Conservation (phyloP, 2,888 invertebrate species). For the Nycteola revayana region DNA sequence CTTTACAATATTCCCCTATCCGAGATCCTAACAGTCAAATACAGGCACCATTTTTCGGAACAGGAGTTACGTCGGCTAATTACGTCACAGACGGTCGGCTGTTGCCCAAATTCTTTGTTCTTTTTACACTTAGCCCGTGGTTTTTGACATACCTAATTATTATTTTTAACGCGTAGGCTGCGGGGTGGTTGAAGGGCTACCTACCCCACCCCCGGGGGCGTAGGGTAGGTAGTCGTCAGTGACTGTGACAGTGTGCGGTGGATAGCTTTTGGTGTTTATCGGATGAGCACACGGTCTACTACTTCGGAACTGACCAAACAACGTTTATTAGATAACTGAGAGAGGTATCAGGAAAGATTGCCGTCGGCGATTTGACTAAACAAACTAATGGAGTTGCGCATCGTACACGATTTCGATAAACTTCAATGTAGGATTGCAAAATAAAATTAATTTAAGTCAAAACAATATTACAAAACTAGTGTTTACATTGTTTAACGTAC, state of each 20-base stretch:
- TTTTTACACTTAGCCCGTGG: slow-evolving; percentile 22
- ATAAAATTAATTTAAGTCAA: too few relatives aligned
- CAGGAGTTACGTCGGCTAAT: slow-evolving; percentile 13
- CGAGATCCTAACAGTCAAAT: slow-evolving; percentile 10
- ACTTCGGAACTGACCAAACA: slow-evolving; percentile 37
- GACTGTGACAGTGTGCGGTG: slow-evolving; percentile 31
- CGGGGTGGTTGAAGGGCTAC: slow-evolving; percentile 6
- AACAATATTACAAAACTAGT: too few relatives aligned
- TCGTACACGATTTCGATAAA: too few relatives aligned
- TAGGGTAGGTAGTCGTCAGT: slow-evolving; percentile 16
- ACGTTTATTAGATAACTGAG: slow-evolving; percentile 14
- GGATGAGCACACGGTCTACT: slow-evolving; percentile 40
- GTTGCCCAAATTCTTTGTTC: slow-evolving; percentile 24
- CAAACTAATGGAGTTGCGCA: too few relatives aligned
- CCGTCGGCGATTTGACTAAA: too few relatives aligned
- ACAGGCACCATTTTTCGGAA: slow-evolving; percentile 7
- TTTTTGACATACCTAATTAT: slow-evolving; percentile 36
- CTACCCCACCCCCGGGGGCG: too few relatives aligned
- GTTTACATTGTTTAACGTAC: too few relatives aligned
- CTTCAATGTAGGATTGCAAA: too few relatives aligned
- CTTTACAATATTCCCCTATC: slow-evolving; percentile 1
- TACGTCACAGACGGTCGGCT: slow-evolving; percentile 13
- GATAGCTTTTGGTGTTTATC: slow-evolving; percentile 46
- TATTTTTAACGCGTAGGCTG: slow-evolving; percentile 35
- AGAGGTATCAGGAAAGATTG: too few relatives aligned